Conservation (phyloP, 2,113 vertebrate species). For the Azemiops feae region DNA sequence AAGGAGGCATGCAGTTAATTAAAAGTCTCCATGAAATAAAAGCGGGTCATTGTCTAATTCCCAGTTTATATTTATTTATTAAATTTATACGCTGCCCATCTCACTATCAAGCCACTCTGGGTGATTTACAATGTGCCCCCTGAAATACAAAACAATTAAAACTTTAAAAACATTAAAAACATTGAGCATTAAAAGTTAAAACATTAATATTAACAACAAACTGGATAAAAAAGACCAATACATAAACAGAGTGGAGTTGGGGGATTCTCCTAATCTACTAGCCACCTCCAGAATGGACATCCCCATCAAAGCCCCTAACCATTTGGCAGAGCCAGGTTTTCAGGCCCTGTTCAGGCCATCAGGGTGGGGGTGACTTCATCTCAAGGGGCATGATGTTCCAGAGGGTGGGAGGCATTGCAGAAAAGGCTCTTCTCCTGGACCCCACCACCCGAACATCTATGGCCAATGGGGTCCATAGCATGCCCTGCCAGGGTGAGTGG, state of each 20-base stretch:
- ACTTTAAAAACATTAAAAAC: background rate
- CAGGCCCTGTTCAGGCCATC: background rate
- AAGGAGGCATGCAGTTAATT: background rate
- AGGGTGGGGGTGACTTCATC: background rate
- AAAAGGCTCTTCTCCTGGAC: background rate
- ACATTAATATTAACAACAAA: background rate
- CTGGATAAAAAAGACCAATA: background rate
- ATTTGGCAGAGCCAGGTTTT: background rate
- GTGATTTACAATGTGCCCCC: background rate
- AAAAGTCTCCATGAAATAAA: background rate
- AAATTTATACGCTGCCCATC: background rate
- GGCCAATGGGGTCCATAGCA: background rate
- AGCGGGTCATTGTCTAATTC: background rate
- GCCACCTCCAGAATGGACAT: background rate
- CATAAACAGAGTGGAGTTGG: background rate
- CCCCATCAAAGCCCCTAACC: background rate
- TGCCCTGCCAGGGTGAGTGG: background rate
- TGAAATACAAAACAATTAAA: background rate
- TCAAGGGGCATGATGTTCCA: background rate
- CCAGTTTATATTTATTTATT: background rate
- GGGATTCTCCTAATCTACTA: background rate
- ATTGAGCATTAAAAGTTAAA: background rate
- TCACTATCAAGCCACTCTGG: background rate
- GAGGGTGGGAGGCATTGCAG: too few relatives aligned
- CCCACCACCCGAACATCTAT: background rate